Evolutionary conservation across 2,888 invertebrate species (phyloP).

Genomic region (Acanthococcus lagerstroemiae): DNA sequence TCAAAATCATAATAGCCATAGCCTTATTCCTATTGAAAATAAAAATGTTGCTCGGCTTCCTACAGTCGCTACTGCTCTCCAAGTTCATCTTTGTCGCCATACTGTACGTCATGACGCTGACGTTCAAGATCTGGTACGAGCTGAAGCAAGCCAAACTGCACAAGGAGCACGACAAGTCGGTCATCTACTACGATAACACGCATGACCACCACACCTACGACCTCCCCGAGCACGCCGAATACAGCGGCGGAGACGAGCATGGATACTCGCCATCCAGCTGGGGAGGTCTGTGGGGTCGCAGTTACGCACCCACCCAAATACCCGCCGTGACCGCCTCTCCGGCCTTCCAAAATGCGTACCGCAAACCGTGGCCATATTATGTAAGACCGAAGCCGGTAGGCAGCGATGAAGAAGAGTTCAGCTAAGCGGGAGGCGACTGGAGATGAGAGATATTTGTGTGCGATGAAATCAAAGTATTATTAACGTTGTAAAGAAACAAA

Average conservation of each 20-base stretch:
- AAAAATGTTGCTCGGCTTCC: conserved; percentile 38
- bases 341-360: conserved; percentile 1
- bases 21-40: conserved; percentile 38
- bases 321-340: conserved; percentile 10
- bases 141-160: conserved; percentile 33
- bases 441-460: too few relatives aligned
- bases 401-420: conserved; percentile 4
- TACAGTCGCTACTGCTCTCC: conserved; percentile 38
- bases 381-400: conserved; percentile 10
- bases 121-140: conserved; percentile 38
- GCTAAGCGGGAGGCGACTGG: conserved; percentile 3
- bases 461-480: too few relatives aligned
- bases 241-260: conserved; percentile 34
- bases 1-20: conserved; percentile 38
- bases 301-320: conserved; percentile 9
- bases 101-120: conserved; percentile 37
- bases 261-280: conserved; percentile 35
- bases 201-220: conserved; percentile 39
- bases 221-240: conserved; percentile 34
- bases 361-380: conserved; percentile 25
- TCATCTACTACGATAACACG: conserved; percentile 33
- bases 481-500: too few relatives aligned
- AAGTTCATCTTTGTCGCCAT: conserved; percentile 38
- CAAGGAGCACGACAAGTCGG: conserved; percentile 31
- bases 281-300: conserved; percentile 34